Evolutionary conservation across 1,140 invertebrate species (phyloP), one percentile per base, ranked within the genome.

Genomic region (Cardiocondyla obscurior): DNA sequence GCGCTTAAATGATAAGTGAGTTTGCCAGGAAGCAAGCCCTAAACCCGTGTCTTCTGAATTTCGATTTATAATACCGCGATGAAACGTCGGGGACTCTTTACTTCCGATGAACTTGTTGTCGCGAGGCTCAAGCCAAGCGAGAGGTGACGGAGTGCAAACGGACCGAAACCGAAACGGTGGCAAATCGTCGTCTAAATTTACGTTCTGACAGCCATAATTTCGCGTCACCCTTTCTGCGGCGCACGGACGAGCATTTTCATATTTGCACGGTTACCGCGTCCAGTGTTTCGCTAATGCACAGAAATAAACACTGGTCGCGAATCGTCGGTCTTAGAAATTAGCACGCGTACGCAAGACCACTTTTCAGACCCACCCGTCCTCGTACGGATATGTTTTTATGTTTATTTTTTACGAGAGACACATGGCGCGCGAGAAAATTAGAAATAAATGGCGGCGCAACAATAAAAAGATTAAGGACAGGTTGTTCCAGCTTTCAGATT

Each of bases 131-230:
- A 28, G 14, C 16, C 16, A 28, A 12, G 10, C 28, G 19, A n/a
- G 19, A n/a, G 22, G 16, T 73, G 22, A 58, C 25, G 58, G 22
- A 57, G 10, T 73, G 70, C 36, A 30, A 12, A 12, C 53, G 2
- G 14, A 36, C 14, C 33, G 36, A 44, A 42, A 36, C 14, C 33
- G 36, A 44, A 42, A 58, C 36, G 22, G 30, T 70, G 46, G 51
- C 33, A 73, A 73, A 42, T 73, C 22, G 51, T 42, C 10, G 22
- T 73, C 70, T 58, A 73, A 44, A 72, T 72, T 58, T 74, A 74
- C 16, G 25, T 12, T 25, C 5, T 60, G 70, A 74, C 25, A 74
- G 53, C n/a, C n/a, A 22, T 33, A 33, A 74, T 60, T 74, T 74
- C 25, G 53, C 6, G 14, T 60, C 7, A 44, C 16, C 22, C 33